Conservation (phyloP, 2,797 vertebrate species). For the Microctenopoma lineatum region DNA sequence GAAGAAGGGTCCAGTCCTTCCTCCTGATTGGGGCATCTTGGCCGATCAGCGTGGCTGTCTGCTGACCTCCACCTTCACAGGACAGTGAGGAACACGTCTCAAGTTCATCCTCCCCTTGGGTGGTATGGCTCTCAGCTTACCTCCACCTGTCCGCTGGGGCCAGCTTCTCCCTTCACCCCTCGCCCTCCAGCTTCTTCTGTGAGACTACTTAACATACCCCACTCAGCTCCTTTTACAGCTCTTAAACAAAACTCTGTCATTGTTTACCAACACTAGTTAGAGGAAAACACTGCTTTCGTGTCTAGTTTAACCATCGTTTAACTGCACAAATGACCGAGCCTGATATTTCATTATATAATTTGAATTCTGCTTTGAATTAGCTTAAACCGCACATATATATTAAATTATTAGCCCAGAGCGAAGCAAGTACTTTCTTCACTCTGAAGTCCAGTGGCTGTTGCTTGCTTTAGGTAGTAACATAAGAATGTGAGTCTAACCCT, state of each 20-base stretch:
- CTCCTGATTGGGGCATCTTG: slow-evolving; percentile 60
- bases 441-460: slow-evolving; percentile 65
- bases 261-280: slow-evolving; percentile 65
- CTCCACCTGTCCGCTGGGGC: slow-evolving; percentile 83
- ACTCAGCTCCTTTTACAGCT: slow-evolving; percentile 74
- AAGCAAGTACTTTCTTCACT: slow-evolving; percentile 41
- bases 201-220: slow-evolving; percentile 79
- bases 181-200: slow-evolving; percentile 64
- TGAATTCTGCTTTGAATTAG: slow-evolving; percentile 13
- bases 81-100: slow-evolving; percentile 86
- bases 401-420: slow-evolving; percentile 35
- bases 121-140: slow-evolving; percentile 85
- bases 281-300: slow-evolving; percentile 35
- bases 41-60: slow-evolving; percentile 70
- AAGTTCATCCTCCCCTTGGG: slow-evolving; percentile 87
- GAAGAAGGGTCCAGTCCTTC: slow-evolving; percentile 57
- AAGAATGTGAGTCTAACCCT: slow-evolving; percentile 82
- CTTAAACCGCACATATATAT: slow-evolving; percentile 9
- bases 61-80: slow-evolving; percentile 81
- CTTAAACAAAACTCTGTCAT: slow-evolving; percentile 68
- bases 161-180: slow-evolving; percentile 77
- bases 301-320: not conserved
- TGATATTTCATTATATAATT: not conserved
- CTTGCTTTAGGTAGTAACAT: slow-evolving; percentile 78
- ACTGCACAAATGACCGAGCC: not conserved